Evolutionary conservation across 2,797 vertebrate genomes (phyloP), one percentile per base, ranked within the genome.

Genomic region (Phoebastria nigripes): DNA sequence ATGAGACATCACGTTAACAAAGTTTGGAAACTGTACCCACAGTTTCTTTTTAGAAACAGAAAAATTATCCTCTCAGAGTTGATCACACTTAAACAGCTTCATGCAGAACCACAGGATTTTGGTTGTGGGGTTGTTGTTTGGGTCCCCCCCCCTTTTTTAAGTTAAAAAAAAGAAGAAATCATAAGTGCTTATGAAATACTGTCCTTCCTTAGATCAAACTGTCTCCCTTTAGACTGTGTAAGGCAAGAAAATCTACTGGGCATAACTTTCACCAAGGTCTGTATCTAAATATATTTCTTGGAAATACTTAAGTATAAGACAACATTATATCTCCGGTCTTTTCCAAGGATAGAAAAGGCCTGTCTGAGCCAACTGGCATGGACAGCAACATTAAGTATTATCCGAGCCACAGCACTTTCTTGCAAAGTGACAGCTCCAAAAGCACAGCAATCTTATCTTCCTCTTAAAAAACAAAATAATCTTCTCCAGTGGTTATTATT

Each of bases 271-370:
- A 1, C 1, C n/a, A 80, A 73, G 29, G 46, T 67, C 72, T 87
- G 66, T 46, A 85, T 89, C 90, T 87, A 91, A 91, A 97, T 89
- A 54, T 26, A 70, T 70, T 96, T 95, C 84, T 62, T 76, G 67
- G 96, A 96, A 96, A 92, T 94, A 86, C 76, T 95, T 37, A 73
- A 85, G 46, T 44, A 78, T 67, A 94, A 93, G 56, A 94, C 77
- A 86, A 74, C 63, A 66, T 90, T 93, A 7, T 91, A 87, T 89
- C 31, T 25, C 17, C 42, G 6, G 85, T 92, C 37, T 92, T 89
- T 93, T 91, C 93, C 83, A 93, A 94, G 88, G 91, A 94, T 54
- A 92, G 74, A 83, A 89, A 52, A 87, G 21, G 61, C 39, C 22
- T 54, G 33, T 44, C 39, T 69, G 69, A 96, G 93, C 93, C 89